Conservation (phyloP, 2,113 vertebrate genomes). For the Gymnarchus niloticus region DNA sequence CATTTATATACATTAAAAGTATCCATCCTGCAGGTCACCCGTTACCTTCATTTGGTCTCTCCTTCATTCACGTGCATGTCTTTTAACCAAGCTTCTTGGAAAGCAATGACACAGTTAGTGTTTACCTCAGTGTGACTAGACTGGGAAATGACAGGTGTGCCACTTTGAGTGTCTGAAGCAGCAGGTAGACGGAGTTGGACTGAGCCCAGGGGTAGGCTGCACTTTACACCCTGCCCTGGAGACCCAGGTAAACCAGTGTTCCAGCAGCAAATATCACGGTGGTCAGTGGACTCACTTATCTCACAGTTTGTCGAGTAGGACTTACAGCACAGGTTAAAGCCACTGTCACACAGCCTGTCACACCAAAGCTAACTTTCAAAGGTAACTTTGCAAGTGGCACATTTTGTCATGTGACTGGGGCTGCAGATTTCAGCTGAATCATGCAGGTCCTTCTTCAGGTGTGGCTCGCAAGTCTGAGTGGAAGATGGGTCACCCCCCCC, state of each 20-base stretch:
- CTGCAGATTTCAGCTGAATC: neutral
- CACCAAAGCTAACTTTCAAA: neutral
- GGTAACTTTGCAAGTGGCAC: too few relatives aligned
- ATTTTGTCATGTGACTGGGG: neutral
- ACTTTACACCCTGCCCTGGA: neutral
- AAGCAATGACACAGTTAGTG: neutral
- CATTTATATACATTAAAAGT: neutral
- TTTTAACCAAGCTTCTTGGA: neutral
- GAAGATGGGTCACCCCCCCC: neutral
- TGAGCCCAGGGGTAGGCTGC: neutral
- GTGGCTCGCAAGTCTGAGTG: neutral
- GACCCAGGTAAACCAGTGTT: neutral
- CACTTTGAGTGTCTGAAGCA: neutral
- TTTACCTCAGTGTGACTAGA: too few relatives aligned
- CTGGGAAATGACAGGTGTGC: too few relatives aligned
- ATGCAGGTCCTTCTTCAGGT: neutral
- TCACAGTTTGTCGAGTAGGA: neutral
- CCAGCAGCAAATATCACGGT: neutral
- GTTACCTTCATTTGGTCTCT: neutral
- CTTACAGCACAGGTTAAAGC: neutral
- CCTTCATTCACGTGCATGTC: neutral
- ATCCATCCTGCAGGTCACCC: neutral
- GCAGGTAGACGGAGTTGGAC: neutral
- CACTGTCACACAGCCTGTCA: neutral
- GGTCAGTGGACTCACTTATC: neutral